Conservation (phyloP, 1,140 invertebrate genomes). For the Cryptotermes secundus region DNA sequence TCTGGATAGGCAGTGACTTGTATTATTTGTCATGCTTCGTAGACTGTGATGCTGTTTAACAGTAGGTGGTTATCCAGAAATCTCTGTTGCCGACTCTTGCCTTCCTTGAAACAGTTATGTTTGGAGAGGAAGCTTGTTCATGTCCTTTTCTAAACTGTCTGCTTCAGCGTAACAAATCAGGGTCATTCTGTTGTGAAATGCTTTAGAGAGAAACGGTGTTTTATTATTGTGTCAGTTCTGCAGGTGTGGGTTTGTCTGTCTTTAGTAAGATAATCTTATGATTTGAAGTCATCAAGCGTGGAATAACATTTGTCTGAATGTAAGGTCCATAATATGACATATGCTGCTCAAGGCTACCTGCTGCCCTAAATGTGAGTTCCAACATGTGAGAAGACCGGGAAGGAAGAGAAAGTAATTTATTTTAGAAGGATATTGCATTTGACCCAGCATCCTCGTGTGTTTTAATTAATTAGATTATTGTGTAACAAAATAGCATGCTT, state of each 20-base stretch:
- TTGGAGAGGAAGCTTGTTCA: background rate
- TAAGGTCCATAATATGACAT: background rate
- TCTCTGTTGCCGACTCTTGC: background rate
- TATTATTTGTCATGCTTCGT: background rate
- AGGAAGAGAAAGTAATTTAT: background rate
- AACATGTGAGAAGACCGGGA: background rate
- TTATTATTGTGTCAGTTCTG: background rate
- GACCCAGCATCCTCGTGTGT: background rate
- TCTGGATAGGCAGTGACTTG: background rate
- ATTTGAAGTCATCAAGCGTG: background rate
- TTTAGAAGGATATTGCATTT: slow-evolving; percentile 17
- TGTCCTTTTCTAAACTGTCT: background rate
- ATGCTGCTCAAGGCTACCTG: background rate
- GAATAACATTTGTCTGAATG: background rate
- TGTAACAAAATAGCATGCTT: background rate
- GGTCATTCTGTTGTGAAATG: background rate
- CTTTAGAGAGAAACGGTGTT: background rate
- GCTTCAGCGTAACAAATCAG: background rate
- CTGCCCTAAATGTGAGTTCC: background rate
- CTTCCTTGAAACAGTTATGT: background rate
- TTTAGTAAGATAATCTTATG: background rate
- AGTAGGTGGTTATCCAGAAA: background rate
- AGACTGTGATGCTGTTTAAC: background rate
- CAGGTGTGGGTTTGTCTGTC: background rate
- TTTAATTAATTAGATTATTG: background rate